phyloP scores from a whole-genome alignment of 2,888 invertebrate species.

The Tetragonula carbonaria region DNA sequence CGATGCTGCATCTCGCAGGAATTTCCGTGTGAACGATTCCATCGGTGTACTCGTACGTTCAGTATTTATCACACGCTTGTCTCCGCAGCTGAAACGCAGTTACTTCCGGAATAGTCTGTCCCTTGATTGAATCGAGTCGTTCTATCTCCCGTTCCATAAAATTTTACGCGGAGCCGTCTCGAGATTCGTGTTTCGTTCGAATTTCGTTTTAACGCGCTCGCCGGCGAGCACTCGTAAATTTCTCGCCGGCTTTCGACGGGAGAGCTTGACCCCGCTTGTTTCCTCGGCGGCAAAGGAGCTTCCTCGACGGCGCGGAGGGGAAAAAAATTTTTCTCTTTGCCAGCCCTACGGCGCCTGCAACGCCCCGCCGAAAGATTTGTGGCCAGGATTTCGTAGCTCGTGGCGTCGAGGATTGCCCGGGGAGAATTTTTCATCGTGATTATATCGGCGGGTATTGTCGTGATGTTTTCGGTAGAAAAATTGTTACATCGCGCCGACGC shows the following conservation, averaged over 20 bases:
- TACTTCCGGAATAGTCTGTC: too few relatives aligned
- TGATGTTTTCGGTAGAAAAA: conserved; percentile 39
- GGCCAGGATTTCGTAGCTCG: conserved; percentile 47
- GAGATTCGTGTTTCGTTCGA: too few relatives aligned
- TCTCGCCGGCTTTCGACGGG: conserved; percentile 11
- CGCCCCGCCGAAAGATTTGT: conserved; percentile 50
- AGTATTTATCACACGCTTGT: too few relatives aligned
- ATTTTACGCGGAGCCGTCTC: background rate
- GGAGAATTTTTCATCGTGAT: conserved; percentile 54
- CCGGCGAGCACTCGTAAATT: conserved; percentile 19
- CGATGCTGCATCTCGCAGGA: too few relatives aligned
- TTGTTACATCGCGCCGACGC: conserved; percentile 29
- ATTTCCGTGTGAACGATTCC: too few relatives aligned
- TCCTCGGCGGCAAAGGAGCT: background rate
- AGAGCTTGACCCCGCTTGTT: conserved; percentile 17
- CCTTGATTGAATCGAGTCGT: background rate
- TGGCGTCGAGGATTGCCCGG: conserved; percentile 35
- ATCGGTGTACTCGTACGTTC: too few relatives aligned
- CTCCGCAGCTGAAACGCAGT: too few relatives aligned
- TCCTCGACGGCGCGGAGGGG: background rate
- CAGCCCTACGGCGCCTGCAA: background rate
- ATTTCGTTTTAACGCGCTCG: conserved; percentile 9
- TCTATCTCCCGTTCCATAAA: conserved; percentile 12
- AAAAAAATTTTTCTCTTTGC: conserved; percentile 32
- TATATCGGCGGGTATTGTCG: conserved; percentile 52